A percentile compares a stretch with the other conserved stretches of the same genome.
phyloP scores from a whole-genome alignment of 2,797 vertebrate genomes.

The Tympanoctomys barrerae region DNA sequence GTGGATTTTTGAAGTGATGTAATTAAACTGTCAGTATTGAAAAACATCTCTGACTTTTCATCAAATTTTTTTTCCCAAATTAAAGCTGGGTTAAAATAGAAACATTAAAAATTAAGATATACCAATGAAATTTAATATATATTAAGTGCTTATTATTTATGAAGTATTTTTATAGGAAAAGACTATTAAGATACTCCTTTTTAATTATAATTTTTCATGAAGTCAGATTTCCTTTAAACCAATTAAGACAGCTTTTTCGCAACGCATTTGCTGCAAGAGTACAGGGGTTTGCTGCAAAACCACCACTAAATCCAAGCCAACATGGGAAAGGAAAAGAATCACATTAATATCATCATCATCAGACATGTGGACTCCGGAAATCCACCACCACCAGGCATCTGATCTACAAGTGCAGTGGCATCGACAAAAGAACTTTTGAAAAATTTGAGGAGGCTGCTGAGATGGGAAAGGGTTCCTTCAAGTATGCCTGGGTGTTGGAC shows the following conservation, averaged over 20 bases:
- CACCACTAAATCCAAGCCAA: no score
- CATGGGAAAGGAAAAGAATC: no score
- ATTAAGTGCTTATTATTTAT: conserved; percentile 4
- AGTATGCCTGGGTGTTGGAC: no score
- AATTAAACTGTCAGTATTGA: not conserved
- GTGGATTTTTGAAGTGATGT: conserved; percentile 3
- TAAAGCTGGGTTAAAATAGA: not conserved
- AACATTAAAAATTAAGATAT: not conserved
- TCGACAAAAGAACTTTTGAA: no score
- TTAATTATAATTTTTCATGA: not conserved
- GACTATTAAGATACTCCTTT: not conserved
- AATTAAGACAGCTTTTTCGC: not conserved
- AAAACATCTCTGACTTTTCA: not conserved
- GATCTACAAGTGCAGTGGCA: no score
- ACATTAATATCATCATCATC: no score
- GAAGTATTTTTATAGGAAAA: conserved; percentile 14
- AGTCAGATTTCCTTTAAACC: not conserved
- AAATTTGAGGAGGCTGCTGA: no score
- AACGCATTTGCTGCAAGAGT: no score
- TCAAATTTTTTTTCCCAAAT: not conserved
- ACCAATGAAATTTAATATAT: not conserved
- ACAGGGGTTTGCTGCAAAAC: no score
- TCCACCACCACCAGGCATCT: no score
- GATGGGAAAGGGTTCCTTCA: no score
- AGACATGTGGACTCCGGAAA: no score